Evolutionary conservation across 2,888 invertebrate species (phyloP).

Genomic region (Pyrrhosoma nymphula): DNA sequence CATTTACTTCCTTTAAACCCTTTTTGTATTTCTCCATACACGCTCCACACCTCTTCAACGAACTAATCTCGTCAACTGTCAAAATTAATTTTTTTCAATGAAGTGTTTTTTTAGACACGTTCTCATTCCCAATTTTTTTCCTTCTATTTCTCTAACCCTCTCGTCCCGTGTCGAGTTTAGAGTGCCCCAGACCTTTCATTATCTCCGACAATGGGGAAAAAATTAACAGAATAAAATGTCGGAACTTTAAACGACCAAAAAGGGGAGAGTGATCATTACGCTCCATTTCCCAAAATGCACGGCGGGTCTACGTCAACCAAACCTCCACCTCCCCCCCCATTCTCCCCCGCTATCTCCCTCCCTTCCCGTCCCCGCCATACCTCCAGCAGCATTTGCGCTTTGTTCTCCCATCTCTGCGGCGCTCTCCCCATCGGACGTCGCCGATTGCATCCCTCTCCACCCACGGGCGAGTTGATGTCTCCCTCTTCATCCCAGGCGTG

Average conservation of each 20-base stretch:
- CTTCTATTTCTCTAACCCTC: neutral
- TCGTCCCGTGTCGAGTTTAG: neutral
- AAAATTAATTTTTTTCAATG: neutral
- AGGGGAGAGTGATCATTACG: neutral
- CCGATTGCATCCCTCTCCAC: too few species aligned
- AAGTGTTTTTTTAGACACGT: neutral
- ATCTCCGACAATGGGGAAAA: neutral
- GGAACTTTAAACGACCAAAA: neutral
- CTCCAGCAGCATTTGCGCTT: neutral
- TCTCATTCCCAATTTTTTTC: neutral
- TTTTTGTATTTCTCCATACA: neutral
- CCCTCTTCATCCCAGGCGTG: too few species aligned
- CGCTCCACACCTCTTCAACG: neutral
- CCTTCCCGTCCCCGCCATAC: neutral
- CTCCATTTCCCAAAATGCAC: slow-evolving; percentile 16
- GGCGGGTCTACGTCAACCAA: neutral
- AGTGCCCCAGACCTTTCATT: neutral
- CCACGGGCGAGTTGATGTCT: too few species aligned
- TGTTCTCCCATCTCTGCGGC: neutral
- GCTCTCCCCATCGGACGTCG: too few species aligned
- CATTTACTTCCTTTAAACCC: neutral
- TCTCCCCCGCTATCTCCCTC: neutral
- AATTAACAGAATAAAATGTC: neutral
- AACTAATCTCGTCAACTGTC: neutral
- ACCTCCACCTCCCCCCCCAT: neutral